These are phyloP conservation scores for Nomada hirtipes DNA, from an alignment of 2,888 invertebrate species.

Conservation along the genomic window DNA sequence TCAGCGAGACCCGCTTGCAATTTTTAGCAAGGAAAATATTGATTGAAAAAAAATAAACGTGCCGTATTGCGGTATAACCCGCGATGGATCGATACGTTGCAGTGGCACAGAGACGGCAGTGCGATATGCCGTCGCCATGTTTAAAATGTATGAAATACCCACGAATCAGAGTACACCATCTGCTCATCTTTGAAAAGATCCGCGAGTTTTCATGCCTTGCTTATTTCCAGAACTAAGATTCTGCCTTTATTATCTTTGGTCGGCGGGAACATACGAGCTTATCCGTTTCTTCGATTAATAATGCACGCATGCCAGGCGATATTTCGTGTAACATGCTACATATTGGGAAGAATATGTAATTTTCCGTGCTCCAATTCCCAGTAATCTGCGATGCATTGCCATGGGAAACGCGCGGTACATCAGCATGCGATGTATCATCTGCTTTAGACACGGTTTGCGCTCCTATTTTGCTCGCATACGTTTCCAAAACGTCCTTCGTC, in stretches of 20 bases:
- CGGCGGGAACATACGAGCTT: conserved; percentile 27
- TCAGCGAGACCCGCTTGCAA: neutral
- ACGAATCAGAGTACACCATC: conserved; percentile 48
- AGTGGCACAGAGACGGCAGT: conserved; percentile 63
- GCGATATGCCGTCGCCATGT: conserved; percentile 67
- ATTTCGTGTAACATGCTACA: conserved; percentile 49
- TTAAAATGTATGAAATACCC: conserved; percentile 31
- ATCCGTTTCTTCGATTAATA: conserved; percentile 65
- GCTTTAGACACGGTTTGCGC: neutral
- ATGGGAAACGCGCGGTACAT: neutral
- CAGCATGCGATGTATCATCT: conserved; percentile 11
- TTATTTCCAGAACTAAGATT: conserved; percentile 10
- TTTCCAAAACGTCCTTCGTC: neutral
- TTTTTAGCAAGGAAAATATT: conserved; percentile 29
- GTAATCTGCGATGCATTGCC: neutral
- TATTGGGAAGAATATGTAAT: neutral
- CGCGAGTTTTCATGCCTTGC: conserved; percentile 29
- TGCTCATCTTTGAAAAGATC: conserved; percentile 43
- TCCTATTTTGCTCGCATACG: neutral
- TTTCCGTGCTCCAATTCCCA: neutral
- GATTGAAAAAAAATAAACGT: conserved; percentile 62
- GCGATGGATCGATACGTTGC: conserved; percentile 81
- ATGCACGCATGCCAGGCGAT: conserved; percentile 65
- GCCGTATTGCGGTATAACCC: conserved; percentile 80
- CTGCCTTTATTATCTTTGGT: neutral